A percentile compares a stretch with the other conserved stretches of the same genome.
Conservation (phyloP, 2,113 vertebrate species). For the Alethe diademata region DNA sequence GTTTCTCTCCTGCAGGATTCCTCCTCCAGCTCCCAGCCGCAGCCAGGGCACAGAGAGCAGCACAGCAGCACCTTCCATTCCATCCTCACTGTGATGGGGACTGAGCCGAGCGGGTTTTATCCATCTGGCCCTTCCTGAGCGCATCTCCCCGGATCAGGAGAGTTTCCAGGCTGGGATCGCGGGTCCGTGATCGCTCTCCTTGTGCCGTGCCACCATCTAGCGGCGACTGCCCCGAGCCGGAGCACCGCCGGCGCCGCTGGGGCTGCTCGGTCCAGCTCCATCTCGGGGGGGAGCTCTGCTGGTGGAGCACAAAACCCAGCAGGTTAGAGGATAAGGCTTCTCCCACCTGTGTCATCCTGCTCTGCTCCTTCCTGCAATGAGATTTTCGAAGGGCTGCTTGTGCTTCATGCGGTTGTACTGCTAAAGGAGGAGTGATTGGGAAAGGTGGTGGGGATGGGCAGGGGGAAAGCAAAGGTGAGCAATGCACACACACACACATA, state of each 20-base stretch:
- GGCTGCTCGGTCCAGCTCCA: accelerated
- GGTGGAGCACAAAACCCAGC: accelerated
- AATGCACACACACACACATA: accelerated
- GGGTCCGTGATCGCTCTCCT: neutral
- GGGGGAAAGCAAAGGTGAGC: neutral
- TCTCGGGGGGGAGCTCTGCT: accelerated
- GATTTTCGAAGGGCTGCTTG: accelerated
- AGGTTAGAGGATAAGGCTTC: neutral
- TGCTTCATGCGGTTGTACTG: accelerated
- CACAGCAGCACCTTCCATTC: accelerated
- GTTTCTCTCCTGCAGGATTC: neutral
- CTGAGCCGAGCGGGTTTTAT: neutral
- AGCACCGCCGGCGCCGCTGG: neutral
- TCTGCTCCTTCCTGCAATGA: accelerated
- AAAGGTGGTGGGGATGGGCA: neutral
- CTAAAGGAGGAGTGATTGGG: accelerated
- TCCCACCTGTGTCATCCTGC: neutral
- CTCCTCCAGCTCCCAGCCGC: no score
- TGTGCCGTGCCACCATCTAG: slow-evolving; percentile 54
- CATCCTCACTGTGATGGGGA: accelerated
- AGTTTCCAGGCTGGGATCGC: neutral
- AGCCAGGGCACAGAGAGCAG: neutral
- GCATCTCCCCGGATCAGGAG: accelerated
- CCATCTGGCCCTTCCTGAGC: neutral
- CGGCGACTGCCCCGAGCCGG: neutral